These are phyloP conservation scores for Rhagium mordax DNA, from an alignment of 2,888 invertebrate genomes.

Conservation along the genomic window DNA sequence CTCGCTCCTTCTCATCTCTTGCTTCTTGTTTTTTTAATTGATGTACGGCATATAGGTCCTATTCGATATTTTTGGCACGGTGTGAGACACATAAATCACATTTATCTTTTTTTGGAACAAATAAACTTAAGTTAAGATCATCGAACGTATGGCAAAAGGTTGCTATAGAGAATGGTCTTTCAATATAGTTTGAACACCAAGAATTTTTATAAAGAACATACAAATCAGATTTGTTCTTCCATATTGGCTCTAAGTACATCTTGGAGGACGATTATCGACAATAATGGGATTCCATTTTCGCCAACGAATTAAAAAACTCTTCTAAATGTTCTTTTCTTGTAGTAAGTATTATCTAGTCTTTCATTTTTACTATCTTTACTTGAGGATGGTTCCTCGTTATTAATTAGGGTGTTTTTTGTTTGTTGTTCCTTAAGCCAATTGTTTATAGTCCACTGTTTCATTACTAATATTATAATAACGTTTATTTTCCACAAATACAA, in stretches of 20 bases:
- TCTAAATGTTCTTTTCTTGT: constrained; percentile 8
- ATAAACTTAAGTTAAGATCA: constrained; percentile 1
- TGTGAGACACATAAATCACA: constrained; percentile 16
- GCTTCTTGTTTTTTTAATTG: constrained; percentile 21
- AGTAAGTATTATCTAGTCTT: neutral
- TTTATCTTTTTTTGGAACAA: neutral
- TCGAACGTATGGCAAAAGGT: constrained; percentile 6
- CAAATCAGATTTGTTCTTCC: constrained; percentile 9
- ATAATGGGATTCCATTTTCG: constrained; percentile 12
- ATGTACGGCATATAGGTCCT: constrained; percentile 2
- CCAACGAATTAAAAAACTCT: constrained; percentile 8
- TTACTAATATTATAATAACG: constrained; percentile 8
- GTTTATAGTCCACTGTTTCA: constrained; percentile 10
- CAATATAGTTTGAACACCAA: neutral
- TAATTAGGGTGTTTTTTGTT: neutral
- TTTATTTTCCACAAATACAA: too few species aligned
- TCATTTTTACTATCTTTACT: neutral
- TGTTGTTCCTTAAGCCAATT: constrained; percentile 4
- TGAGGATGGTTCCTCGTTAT: constrained; percentile 16
- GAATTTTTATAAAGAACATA: constrained; percentile 11
- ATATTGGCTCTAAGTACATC: constrained; percentile 8
- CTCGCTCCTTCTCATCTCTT: constrained; percentile 6
- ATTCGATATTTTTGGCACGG: constrained; percentile 1
- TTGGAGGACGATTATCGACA: neutral
- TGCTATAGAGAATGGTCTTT: constrained; percentile 5